Base-by-base conservation (phyloP, 1,140 invertebrate genomes). In the Sinella curviseta region DNA sequence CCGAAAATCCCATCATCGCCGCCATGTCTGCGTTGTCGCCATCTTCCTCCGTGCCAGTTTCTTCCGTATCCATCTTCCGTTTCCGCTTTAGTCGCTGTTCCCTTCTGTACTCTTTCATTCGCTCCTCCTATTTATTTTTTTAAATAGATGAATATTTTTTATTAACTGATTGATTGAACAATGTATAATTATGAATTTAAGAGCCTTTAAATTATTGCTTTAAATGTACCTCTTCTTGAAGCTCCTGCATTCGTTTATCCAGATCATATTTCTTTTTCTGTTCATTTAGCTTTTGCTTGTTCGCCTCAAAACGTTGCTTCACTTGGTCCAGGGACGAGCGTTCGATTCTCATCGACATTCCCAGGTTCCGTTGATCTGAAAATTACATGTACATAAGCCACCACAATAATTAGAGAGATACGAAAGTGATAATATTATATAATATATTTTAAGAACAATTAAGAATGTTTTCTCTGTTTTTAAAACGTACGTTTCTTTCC, bases 321-420 rank as follows among this genome's bases (percentile, higher is more conserved):
- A 98, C 96, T 88, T 99, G 96, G 81, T 99, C 97, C 73, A 99
- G 88, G 30, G 94, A 92, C 79, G 97, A 99, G 83, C 97, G 89
- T 88, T 99, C 97, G 76, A 99, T 94, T 87, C 96, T 94, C 98
- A 99, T 99, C 16, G 97, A 99, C 97, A 99, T 99, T 30, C 98
- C 98, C 86, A 99, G 88, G 90, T 99, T 99, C 81, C 97, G 89
- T 88, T 99, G 97, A 93, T 99, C n/a, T n/a, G 92, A 93, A 80
- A 79, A 86, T 84, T 76, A 86, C 82, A 84, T 84, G 80, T 80
- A 84, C 30, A 80, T 78, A 86, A 84, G 76, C 86, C 82, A 85
- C 83, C 80, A 80, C 78, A 30, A 70, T 14, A 70, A 14, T 78
- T 36, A 12, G 55, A 28, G 14, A 28, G 36, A 26, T 70, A n/a